Percentiles rank a stretch among this genome's conserved stretches.
These are phyloP conservation scores for Sialis fuliginosa DNA, from an alignment of 2,888 invertebrate species.

Conservation along the genomic window DNA sequence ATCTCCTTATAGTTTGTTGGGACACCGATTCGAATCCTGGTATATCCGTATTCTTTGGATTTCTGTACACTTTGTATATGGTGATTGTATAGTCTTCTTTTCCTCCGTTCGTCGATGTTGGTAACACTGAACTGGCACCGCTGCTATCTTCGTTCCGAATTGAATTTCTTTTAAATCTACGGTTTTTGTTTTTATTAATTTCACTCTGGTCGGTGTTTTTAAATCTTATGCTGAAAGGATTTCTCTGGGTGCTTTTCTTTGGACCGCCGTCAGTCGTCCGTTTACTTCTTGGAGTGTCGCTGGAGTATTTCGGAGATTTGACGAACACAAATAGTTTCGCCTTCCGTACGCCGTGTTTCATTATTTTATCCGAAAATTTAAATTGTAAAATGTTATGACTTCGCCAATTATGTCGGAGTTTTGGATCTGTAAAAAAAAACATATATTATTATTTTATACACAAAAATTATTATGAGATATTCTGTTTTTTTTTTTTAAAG, in stretches of 20 bases:
- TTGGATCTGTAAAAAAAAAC: slow-evolving; percentile 35
- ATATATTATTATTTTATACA: background rate
- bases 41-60: slow-evolving; percentile 20
- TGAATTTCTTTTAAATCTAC: background rate
- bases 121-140: background rate
- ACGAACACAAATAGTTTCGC: slow-evolving; percentile 55
- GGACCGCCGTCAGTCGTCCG: slow-evolving; percentile 13
- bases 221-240: slow-evolving; percentile 5
- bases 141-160: background rate
- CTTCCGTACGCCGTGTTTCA: slow-evolving; percentile 47
- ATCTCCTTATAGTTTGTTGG: slow-evolving; percentile 26
- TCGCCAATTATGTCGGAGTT: slow-evolving; percentile 46
- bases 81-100: slow-evolving; percentile 12
- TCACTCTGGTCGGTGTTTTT: background rate
- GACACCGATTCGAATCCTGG: slow-evolving; percentile 18
- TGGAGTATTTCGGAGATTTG: slow-evolving; percentile 16
- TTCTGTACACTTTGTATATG: slow-evolving; percentile 28
- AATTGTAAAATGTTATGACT: slow-evolving; percentile 53
- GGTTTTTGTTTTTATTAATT: too few species aligned
- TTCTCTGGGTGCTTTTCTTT: slow-evolving; percentile 21
- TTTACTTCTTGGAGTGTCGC: slow-evolving; percentile 12
- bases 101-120: background rate
- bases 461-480: too few species aligned
- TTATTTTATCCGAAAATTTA: slow-evolving; percentile 49
- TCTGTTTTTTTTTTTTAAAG: too few species aligned